These are phyloP conservation scores for Pteromalus puparum DNA, from an alignment of 1,140 invertebrate species.

Conservation along the genomic window DNA sequence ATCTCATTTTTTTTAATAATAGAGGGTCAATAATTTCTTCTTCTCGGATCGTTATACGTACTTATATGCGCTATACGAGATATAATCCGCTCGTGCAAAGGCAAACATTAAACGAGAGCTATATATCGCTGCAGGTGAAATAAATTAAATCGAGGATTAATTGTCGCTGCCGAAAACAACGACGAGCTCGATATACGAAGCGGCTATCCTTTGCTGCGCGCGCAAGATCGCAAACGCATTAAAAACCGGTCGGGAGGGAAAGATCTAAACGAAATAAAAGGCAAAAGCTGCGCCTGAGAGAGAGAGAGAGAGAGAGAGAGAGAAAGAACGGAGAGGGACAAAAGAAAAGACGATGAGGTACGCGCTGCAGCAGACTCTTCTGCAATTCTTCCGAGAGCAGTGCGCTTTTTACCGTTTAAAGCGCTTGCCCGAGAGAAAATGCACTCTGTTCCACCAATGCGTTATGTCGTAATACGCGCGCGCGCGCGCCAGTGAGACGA, in stretches of 20 bases:
- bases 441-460: background rate
- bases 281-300: background rate
- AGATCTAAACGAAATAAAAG: background rate
- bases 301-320: slow-evolving; percentile 4
- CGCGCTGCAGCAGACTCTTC: too few species aligned
- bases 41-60: background rate
- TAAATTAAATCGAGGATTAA: slow-evolving; percentile 11
- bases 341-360: too few species aligned
- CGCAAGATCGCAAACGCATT: background rate
- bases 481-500: background rate
- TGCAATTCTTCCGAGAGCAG: too few species aligned
- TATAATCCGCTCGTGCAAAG: background rate
- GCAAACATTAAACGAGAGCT: background rate
- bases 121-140: background rate
- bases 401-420: too few species aligned
- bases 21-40: too few species aligned
- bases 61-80: background rate
- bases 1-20: too few species aligned
- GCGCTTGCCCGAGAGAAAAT: too few species aligned
- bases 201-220: background rate
- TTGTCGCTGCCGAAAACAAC: slow-evolving; percentile 23
- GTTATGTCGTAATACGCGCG: background rate
- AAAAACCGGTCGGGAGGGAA: slow-evolving; percentile 3
- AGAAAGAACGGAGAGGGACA: background rate
- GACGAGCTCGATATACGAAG: background rate